Evolutionary conservation across 2,797 vertebrate genomes (phyloP), one percentile per base, ranked within the genome.

Genomic region (Megalops cyprinoides): DNA sequence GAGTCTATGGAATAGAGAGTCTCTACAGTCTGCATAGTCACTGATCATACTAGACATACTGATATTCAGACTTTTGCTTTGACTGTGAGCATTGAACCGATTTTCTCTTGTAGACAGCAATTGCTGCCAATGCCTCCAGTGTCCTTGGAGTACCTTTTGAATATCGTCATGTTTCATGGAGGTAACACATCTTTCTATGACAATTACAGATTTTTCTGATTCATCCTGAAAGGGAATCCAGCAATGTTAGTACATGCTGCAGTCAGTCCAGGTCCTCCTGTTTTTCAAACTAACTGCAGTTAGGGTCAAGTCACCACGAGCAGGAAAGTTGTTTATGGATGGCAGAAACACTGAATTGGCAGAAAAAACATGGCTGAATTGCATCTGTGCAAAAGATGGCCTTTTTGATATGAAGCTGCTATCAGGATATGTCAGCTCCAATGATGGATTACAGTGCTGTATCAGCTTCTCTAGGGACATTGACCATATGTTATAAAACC

Each of bases 141-240:
- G 89, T 96, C 82, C 90, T 95, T 3, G 93, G 91, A 60, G 91
- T 95, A 44, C 93, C 94, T 2, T 92, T 94, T 28, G 95, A 95
- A 85, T 95, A 92, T 83, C 91, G 94, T 3, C 92, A 95, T 0
- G 89, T 96, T 78, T 95, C 94, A 4, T 96, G 92, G 93, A 95
- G 95, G 95, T 96, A 82, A 34, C 53, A 28, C 25, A n/a, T 44
- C 39, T 69, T 20, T 14, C 39, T 37, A 18, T 44, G 48, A 34
- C 44, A 25, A 49, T 15, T 28, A 74, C 39, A 10, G 8, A 44
- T 8, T n/a, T 9, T 39, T 69, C 23, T 10, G n/a, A 1, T 46
- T 49, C n/a, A 48, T 25, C 44, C 25, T 74, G 71, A 15, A 48
- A 51, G 51, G 7, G 0, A 51, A 51, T 15, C 49, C 7, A 51